Conservation (phyloP, 2,797 vertebrate species). For the Neosilurus mollespiculum region DNA sequence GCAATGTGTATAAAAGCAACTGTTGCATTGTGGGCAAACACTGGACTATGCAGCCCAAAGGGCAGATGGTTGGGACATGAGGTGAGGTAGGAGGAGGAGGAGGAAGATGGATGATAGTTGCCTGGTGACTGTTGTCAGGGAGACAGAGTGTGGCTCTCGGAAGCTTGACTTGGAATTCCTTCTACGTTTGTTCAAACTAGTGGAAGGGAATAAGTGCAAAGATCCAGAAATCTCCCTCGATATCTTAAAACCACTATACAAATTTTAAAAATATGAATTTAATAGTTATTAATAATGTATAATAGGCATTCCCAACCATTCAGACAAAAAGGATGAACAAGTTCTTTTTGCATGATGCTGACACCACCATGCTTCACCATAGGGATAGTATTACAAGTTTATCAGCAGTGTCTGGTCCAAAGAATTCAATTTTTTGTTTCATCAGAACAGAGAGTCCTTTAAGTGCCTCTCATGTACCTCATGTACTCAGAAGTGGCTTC, state of each 20-base stretch:
- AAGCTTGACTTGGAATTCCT: conserved; percentile 62
- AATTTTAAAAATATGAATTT: neutral
- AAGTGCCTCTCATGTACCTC: neutral
- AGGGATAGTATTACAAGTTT: neutral
- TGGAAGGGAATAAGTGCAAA: conserved; percentile 36
- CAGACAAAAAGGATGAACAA: neutral
- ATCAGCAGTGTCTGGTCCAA: neutral
- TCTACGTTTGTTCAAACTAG: conserved; percentile 60
- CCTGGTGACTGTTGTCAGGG: conserved; percentile 81
- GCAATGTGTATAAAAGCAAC: conserved; percentile 42
- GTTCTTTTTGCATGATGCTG: neutral
- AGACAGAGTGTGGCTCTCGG: conserved; percentile 72
- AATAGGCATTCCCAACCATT: neutral
- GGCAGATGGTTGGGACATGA: conserved; percentile 58
- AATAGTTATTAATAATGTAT: neutral
- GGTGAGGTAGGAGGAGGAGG: conserved; percentile 64
- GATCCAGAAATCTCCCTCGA: neutral
- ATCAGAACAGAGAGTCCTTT: neutral
- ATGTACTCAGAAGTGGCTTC: neutral
- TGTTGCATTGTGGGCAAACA: conserved; percentile 59
- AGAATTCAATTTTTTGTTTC: neutral
- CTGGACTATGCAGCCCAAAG: conserved; percentile 60
- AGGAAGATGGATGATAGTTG: conserved; percentile 77
- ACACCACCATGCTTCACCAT: neutral
- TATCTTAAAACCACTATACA: neutral